A percentile compares a stretch with the other conserved stretches of the same genome.
Conservation (phyloP, 2,797 vertebrate species). For the Anguilla anguilla region DNA sequence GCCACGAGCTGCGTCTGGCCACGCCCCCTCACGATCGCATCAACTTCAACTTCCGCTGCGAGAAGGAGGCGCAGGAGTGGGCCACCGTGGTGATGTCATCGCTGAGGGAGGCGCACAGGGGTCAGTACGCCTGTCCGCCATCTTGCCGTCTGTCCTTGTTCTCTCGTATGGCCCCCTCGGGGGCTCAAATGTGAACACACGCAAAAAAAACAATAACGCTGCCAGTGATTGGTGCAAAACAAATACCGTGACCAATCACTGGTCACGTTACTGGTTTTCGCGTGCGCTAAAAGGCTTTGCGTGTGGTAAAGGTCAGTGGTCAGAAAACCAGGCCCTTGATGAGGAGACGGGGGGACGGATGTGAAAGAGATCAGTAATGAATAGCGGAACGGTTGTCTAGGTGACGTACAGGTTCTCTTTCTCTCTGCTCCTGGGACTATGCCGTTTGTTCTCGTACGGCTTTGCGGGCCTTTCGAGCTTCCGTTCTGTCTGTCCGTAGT, state of each 20-base stretch:
- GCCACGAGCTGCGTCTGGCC: constrained; percentile 79
- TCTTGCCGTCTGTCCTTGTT: not conserved
- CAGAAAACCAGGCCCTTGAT: not conserved
- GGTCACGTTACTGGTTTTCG: too few species aligned
- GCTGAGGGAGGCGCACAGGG: constrained; percentile 80
- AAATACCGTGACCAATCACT: too few species aligned
- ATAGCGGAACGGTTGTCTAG: not conserved
- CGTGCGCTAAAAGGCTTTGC: too few species aligned
- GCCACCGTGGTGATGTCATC: constrained; percentile 85
- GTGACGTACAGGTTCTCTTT: not conserved
- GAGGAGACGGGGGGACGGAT: not conserved
- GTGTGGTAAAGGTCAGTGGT: too few species aligned
- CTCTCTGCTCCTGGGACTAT: not conserved
- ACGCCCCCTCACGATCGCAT: constrained; percentile 74
- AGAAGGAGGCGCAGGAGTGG: constrained; percentile 89
- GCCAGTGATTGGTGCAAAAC: too few species aligned
- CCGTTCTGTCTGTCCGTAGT: not conserved
- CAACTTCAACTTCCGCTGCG: constrained; percentile 81
- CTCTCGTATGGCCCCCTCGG: not conserved
- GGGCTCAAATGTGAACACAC: too few species aligned
- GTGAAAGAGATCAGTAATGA: not conserved
- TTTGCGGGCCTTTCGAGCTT: not conserved
- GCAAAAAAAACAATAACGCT: too few species aligned
- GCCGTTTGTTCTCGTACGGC: not conserved
- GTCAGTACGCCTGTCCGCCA: constrained; percentile 55